Base-by-base conservation (phyloP, 2,888 invertebrate species). In the Sipunculus nudus region DNA sequence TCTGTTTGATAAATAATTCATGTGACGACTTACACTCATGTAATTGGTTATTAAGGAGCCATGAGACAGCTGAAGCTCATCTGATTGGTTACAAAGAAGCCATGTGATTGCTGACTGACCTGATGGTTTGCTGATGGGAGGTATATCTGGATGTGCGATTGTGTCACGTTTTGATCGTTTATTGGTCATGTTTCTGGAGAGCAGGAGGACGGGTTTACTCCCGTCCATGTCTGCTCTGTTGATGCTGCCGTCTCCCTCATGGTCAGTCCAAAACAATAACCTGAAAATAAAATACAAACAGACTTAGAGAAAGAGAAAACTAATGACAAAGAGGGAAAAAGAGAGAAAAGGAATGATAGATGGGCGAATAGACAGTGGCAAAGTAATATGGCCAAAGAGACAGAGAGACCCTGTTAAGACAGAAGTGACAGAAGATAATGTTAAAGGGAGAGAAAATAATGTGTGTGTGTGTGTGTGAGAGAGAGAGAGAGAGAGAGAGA, bases 211-310 rank as follows among this genome's bases (percentile, higher is more conserved):
- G n/a, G 63, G 63, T 3, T 79, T 80, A 41, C 86, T 85, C 23
- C 90, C 92, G 82, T 91, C 92, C 84, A 92, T 89, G 67, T 86
- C 84, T 28, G 90, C 89, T 68, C 83, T 83, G 80, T 89, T 89
- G 53, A 92, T 84, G 59, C 85, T 84, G 72, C 86, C 79, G 77
- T 81, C 77, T 48, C 84, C 79, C 47, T 75, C 80, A 28, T 86
- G 82, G 74, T 88, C 87, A 59, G 87, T 85, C 87, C 88, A 89
- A 74, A 84, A 89, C 54, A 89, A 74, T 65, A 83, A 79, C 0
- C 83, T 83, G 71, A 41, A 68, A n/a, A n/a, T n/a, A n/a, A n/a
- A n/a, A n/a, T n/a, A n/a, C 35, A 35, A 35, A 16, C 10, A 16
- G 13, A 35, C 35, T 16, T 16, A 8, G 8, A 13, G 35, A 35